Conservation (phyloP, 2,888 invertebrate species). For the Drosophila mimica region DNA sequence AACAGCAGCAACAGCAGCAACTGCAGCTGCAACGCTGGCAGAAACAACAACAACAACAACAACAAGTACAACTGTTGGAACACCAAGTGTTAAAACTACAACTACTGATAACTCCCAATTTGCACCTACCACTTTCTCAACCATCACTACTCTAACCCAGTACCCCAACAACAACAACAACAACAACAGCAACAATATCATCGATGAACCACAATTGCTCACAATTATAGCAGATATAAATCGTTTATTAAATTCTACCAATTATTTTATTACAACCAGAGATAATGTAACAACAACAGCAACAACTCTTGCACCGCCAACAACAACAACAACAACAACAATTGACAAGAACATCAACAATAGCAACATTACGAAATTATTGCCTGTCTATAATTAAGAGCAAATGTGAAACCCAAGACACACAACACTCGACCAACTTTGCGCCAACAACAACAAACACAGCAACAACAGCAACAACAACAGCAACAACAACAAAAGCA, state of each 20-base stretch:
- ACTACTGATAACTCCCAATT: conserved; percentile 43
- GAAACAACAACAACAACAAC: conserved; percentile 26
- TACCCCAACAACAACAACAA: conserved; percentile 42
- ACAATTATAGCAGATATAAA: conserved; percentile 83
- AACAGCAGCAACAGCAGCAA: conserved; percentile 25
- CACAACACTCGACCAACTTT: conserved; percentile 1
- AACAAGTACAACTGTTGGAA: conserved; percentile 6
- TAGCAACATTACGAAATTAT: conserved; percentile 78
- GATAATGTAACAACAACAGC: conserved; percentile 79
- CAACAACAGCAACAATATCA: conserved; percentile 53
- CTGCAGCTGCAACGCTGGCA: conserved; percentile 38
- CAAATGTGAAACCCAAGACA: conserved; percentile 21
- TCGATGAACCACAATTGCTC: conserved; percentile 83
- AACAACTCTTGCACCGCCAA: conserved; percentile 48
- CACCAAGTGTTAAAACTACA: conserved; percentile 29
- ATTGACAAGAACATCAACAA: conserved; percentile 62
- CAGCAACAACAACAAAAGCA: conserved; percentile 18
- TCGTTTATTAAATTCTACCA: conserved; percentile 84
- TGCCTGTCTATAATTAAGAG: conserved; percentile 72
- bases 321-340: conserved; percentile 53
- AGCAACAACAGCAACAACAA: conserved; percentile 10
- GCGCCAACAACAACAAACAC: conserved; percentile 12
- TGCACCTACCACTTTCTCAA: conserved; percentile 39
- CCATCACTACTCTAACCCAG: conserved; percentile 46
- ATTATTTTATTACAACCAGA: conserved; percentile 85